phyloP scores from a whole-genome alignment of 2,888 invertebrate species.

The Laothoe populi region DNA sequence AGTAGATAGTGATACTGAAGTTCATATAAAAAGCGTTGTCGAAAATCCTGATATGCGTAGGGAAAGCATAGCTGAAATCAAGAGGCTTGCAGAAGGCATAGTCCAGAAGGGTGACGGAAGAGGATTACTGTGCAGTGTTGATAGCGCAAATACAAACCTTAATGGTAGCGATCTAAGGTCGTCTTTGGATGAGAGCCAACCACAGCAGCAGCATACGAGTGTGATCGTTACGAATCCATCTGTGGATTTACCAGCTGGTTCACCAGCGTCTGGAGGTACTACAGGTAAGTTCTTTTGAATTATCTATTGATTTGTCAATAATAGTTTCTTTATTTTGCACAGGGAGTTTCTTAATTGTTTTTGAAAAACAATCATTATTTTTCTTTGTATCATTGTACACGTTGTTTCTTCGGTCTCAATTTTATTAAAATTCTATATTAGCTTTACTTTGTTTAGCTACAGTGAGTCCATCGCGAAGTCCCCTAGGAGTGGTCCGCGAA shows the following conservation, averaged over 20 bases:
- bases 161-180: slow-evolving; percentile 69
- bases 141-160: slow-evolving; percentile 70
- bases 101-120: slow-evolving; percentile 81
- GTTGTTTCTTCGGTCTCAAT: not conserved
- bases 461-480: slow-evolving; percentile 77
- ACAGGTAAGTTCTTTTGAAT: slow-evolving; percentile 58
- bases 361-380: not conserved
- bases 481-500: slow-evolving; percentile 86
- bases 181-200: slow-evolving; percentile 64
- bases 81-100: slow-evolving; percentile 76
- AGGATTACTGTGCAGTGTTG: slow-evolving; percentile 74
- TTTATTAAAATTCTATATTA: slow-evolving; percentile 17
- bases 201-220: slow-evolving; percentile 82
- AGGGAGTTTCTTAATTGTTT: too few relatives aligned
- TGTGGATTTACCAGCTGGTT: slow-evolving; percentile 85
- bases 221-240: slow-evolving; percentile 90
- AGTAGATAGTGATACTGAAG: slow-evolving; percentile 72
- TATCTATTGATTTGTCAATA: too few relatives aligned
- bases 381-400: not conserved
- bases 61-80: slow-evolving; percentile 80
- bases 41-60: slow-evolving; percentile 77
- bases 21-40: slow-evolving; percentile 73
- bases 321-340: too few relatives aligned
- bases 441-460: slow-evolving; percentile 59
- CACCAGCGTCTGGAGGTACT: slow-evolving; percentile 74